Evolutionary conservation across 2,888 invertebrate species (phyloP), one percentile per base, ranked within the genome.

Genomic region (Parnassius orleans): DNA sequence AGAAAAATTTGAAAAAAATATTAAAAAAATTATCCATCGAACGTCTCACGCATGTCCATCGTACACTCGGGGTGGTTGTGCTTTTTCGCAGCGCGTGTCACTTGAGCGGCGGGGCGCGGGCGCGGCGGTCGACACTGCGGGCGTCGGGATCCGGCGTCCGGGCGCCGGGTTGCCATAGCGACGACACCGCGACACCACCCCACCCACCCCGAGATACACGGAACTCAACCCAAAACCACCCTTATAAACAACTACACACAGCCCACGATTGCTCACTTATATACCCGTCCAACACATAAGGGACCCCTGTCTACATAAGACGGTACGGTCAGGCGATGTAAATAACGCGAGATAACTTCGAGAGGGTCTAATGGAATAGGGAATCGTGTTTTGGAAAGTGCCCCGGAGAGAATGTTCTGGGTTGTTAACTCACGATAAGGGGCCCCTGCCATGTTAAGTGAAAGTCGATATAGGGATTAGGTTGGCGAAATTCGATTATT

Each of bases 101-200:
- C 90, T 91, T 90, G 87, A 77, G 86, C 86, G 86, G 86, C 71
- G 83, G 72, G 73, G 73, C 58, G 68, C 75, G 84, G 81, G 90
- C 86, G 91, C 86, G 90, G 90, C 89, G 84, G 79, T 87, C 86
- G 90, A 93, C 93, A 92, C 93, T 89, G 90, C 91, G 92, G 93
- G 90, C 89, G 90, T 90, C 85, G 90, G 90, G 93, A 92, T 92
- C 92, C 92, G 92, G 92, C 93, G 93, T 81, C 93, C 92, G 92
- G 92, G 90, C 84, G 91, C 87, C 87, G 88, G 86, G 93, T 93
- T 84, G 84, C 92, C 92, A 92, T 93, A 88, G 85, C 92, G 83
- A 93, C 93, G 87, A 88, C 91, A 87, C 90, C 90, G 86, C 82
- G 86, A 86, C 87, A 86, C 88, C 86, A 75, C 70, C 70, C 66